Evolutionary conservation across 2,888 invertebrate species (phyloP).

Genomic region (Belgica antarctica): DNA sequence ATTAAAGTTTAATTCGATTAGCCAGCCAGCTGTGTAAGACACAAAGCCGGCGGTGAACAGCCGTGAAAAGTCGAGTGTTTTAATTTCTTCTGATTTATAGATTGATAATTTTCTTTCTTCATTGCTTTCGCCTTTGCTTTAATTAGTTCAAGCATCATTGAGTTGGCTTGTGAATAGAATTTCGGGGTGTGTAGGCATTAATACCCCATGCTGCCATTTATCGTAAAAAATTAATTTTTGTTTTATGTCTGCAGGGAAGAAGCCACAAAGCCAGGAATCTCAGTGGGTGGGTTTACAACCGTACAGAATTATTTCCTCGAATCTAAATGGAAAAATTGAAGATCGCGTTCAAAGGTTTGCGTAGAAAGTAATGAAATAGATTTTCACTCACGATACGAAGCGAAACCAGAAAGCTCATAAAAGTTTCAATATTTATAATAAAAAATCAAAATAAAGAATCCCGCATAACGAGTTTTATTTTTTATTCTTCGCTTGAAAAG

Average conservation of each 20-base stretch:
- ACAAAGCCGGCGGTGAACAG: too few relatives aligned
- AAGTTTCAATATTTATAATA: conserved; percentile 20
- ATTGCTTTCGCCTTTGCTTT: too few relatives aligned
- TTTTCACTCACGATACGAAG: background rate
- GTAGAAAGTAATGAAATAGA: background rate
- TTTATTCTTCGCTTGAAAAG: conserved; percentile 6
- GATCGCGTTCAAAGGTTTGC: background rate
- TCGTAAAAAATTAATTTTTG: too few relatives aligned
- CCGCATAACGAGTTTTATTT: conserved; percentile 6
- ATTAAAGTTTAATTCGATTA: background rate
- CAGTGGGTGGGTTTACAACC: background rate
- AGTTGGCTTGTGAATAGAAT: too few relatives aligned
- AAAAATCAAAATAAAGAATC: background rate
- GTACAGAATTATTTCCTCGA: background rate
- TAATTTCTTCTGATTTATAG: too few relatives aligned
- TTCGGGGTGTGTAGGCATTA: too few relatives aligned
- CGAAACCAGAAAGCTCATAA: conserved; percentile 2
- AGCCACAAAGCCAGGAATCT: conserved; percentile 8
- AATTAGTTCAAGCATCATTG: too few relatives aligned
- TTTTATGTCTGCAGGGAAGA: background rate
- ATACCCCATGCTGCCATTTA: too few relatives aligned
- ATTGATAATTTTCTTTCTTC: too few relatives aligned
- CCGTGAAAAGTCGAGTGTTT: too few relatives aligned
- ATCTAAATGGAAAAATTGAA: background rate
- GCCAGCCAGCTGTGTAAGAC: too few relatives aligned